phyloP scores from a whole-genome alignment of 2,888 invertebrate species.

The Synergus itoensis region DNA sequence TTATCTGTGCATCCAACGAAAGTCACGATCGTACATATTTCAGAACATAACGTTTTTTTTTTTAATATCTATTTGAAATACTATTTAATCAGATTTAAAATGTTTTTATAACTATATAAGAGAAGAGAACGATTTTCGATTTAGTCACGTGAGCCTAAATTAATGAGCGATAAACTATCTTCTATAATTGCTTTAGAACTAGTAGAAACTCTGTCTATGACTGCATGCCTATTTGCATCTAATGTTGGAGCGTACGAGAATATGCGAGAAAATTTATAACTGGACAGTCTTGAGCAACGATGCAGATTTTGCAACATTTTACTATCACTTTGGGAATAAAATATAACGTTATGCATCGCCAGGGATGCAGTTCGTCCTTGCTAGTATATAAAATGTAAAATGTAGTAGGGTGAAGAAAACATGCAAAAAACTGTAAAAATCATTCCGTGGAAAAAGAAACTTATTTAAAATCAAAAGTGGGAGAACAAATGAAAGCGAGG shows the following conservation, averaged over 20 bases:
- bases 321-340: constrained; percentile 28
- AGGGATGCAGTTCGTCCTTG: neutral
- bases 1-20: constrained; percentile 15
- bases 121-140: neutral
- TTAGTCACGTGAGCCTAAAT: neutral
- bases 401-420: constrained; percentile 44
- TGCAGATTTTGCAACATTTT: constrained; percentile 13
- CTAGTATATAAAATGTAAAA: constrained; percentile 42
- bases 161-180: constrained; percentile 19
- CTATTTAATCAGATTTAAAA: neutral
- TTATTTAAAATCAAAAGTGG: neutral
- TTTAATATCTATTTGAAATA: neutral
- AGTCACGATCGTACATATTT: constrained; percentile 18
- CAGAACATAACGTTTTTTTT: neutral
- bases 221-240: neutral
- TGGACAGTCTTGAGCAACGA: constrained; percentile 20
- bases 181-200: constrained; percentile 17
- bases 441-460: neutral
- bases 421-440: neutral
- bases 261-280: constrained; percentile 19
- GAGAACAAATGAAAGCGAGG: neutral
- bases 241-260: neutral
- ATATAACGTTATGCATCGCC: constrained; percentile 9
- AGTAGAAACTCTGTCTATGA: constrained; percentile 10
- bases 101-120: neutral